Conservation (phyloP, 2,113 vertebrate species). For the Leuciscus idus region DNA sequence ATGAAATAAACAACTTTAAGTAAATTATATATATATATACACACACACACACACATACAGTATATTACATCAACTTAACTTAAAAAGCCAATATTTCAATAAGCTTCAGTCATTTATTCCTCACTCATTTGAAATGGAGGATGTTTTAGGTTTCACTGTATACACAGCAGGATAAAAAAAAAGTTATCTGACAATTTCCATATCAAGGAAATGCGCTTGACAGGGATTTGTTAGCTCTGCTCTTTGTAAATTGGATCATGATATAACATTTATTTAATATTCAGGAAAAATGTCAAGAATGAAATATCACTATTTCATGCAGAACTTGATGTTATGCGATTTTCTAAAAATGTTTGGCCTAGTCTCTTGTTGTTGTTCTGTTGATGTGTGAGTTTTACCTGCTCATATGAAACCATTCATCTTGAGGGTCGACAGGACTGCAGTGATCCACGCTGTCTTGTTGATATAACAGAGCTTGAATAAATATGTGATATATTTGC, state of each 20-base stretch:
- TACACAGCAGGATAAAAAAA: neutral
- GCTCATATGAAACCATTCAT: slow-evolving; percentile 47
- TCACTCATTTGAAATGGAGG: neutral
- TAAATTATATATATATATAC: too few species aligned
- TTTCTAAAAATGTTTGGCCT: neutral
- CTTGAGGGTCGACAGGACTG: slow-evolving; percentile 46
- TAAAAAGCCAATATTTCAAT: neutral
- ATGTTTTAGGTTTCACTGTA: neutral
- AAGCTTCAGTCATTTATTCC: neutral
- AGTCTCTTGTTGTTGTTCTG: slow-evolving; percentile 9
- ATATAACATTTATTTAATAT: neutral
- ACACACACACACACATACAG: too few species aligned
- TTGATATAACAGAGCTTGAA: slow-evolving; percentile 51
- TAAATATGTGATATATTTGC: slow-evolving; percentile 57
- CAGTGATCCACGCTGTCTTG: slow-evolving; percentile 55
- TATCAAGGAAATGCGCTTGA: neutral
- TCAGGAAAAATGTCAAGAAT: neutral
- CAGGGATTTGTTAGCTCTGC: neutral
- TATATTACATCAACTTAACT: neutral
- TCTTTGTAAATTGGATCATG: slow-evolving; percentile 19
- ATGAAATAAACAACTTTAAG: neutral
- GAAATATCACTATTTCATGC: neutral
- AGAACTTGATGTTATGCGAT: neutral
- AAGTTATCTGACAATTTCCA: neutral
- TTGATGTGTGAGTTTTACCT: slow-evolving; percentile 30